A percentile compares a stretch with the other conserved stretches of the same genome.
Evolutionary conservation across 2,888 invertebrate species (phyloP).

Genomic region (Abrostola tripartita): DNA sequence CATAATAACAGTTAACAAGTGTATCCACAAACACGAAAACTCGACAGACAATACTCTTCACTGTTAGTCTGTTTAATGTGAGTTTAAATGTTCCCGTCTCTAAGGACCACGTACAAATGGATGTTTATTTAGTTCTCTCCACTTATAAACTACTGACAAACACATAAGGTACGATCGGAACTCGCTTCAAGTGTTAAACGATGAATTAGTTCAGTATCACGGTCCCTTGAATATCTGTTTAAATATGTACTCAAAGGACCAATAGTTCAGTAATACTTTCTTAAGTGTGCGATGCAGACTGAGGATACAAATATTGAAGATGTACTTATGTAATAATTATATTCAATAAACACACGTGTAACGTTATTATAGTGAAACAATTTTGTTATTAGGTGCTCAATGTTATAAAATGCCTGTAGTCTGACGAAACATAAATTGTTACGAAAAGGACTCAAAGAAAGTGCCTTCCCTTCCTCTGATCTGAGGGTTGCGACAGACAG

Average conservation of each 20-base stretch:
- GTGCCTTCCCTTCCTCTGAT: conserved; percentile 10
- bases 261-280: conserved; percentile 8
- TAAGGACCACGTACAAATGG: conserved; percentile 22
- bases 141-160: conserved; percentile 36
- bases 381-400: no score
- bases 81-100: conserved; percentile 36
- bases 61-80: conserved; percentile 36
- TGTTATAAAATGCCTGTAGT: background rate
- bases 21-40: conserved; percentile 1
- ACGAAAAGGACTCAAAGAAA: conserved; percentile 1
- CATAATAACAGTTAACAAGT: background rate
- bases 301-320: no score
- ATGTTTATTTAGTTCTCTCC: conserved; percentile 39
- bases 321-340: no score
- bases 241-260: conserved; percentile 13
- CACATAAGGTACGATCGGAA: conserved; percentile 15
- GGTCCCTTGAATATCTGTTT: background rate
- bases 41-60: conserved; percentile 22
- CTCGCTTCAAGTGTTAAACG: conserved; percentile 4
- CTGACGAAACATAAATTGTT: background rate
- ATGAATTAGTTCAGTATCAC: conserved; percentile 34
- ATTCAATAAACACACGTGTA: no score
- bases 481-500: conserved; percentile 15
- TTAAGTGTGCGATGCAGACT: background rate
- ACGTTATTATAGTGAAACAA: no score